These are phyloP conservation scores for Lamellibrachia columna DNA, from an alignment of 2,888 invertebrate genomes.

Conservation along the genomic window DNA sequence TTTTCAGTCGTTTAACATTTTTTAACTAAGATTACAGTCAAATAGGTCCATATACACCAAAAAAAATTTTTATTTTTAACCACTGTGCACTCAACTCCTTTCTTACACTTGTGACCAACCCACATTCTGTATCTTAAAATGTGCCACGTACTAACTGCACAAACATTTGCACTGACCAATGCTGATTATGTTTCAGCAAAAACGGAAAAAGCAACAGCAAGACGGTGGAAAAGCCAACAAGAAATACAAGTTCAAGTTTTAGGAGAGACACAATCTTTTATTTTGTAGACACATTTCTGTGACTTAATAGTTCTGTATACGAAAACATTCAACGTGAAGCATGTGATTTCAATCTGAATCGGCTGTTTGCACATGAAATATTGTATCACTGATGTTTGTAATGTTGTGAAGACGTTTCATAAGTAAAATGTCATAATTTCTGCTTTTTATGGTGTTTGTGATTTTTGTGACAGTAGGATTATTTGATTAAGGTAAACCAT, in stretches of 20 bases:
- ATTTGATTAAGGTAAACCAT: too few relatives aligned
- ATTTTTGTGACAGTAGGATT: not conserved
- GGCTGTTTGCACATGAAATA: not conserved
- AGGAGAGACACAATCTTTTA: not conserved
- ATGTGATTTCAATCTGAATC: not conserved
- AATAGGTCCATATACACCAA: too few relatives aligned
- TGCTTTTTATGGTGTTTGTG: not conserved
- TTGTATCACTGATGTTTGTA: not conserved
- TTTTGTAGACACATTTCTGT: not conserved
- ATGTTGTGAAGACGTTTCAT: not conserved
- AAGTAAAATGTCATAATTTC: not conserved
- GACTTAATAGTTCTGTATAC: not conserved
- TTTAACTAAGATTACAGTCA: too few relatives aligned
- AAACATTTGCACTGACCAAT: not conserved
- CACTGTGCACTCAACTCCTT: too few relatives aligned
- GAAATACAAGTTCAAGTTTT: conserved; percentile 99
- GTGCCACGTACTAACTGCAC: not conserved
- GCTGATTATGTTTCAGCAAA: conserved; percentile 69
- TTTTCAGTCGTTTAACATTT: too few relatives aligned
- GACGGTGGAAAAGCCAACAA: conserved; percentile 88
- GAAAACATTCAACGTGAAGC: not conserved
- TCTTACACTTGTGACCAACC: too few relatives aligned
- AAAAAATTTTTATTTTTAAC: too few relatives aligned
- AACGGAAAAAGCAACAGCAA: conserved; percentile 85
- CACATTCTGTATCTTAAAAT: too few relatives aligned